Base-by-base conservation (phyloP, 2,888 invertebrate genomes). In the Harmothoe impar region DNA sequence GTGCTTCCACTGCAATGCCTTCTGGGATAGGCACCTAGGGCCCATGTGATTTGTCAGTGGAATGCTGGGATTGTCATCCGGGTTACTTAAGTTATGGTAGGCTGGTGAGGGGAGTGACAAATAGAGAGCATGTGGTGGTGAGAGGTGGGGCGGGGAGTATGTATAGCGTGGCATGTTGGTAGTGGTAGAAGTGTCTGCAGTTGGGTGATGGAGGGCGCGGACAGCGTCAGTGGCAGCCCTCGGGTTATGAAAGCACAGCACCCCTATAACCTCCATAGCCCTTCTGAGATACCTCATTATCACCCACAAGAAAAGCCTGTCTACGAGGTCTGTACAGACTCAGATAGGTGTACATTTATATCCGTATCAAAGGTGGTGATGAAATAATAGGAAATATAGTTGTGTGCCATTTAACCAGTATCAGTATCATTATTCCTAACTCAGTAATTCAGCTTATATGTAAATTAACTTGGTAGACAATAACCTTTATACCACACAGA, bases 1-100 rank as follows among this genome's bases (percentile, higher is more conserved):
- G 81, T 81, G 81, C 43, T 81, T 81, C 43, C 43, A 35, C 33
- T n/a, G 81, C 81, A n/a, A n/a, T 81, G 81, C 81, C 33, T 81
- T 81, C 81, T 81, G 81, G 81, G 81, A 81, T 33, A 81, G 72
- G 72, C 72, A 72, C 29, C 72, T 29, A 29, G 72, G 72, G 62
- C 5, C 72, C 72, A 72, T 25, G 72, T 72, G 72, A 72, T 72
- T 72, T 72, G 72, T 72, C 72, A 72, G 72, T 29, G 29, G 72
- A 29, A 72, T n/a, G 72, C 72, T 29, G 72, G 72, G 72, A 72
- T 72, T 72, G 72, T 72, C 72, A 72, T 29, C 25, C 31, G 72
- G 72, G 72, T 72, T 68, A 68, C 68, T 68, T 68, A 68, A 68
- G 68, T 68, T 72, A 72, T 72, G 72, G 72, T 25, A 3, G 72